phyloP scores from a whole-genome alignment of 2,888 invertebrate genomes.

The Callyntrura sp. region DNA sequence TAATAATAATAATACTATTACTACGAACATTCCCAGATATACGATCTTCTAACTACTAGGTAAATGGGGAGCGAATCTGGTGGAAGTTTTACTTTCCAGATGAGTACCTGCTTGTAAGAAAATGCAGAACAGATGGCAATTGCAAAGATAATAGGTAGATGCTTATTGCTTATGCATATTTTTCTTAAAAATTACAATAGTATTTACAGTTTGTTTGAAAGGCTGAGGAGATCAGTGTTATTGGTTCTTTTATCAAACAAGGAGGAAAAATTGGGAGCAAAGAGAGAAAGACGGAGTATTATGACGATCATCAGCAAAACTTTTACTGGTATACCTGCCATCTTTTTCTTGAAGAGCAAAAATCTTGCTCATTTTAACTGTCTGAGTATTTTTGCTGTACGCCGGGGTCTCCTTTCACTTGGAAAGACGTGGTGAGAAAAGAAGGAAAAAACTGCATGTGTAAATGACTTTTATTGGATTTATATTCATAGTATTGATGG shows the following conservation, averaged over 20 bases:
- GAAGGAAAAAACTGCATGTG: slow-evolving; percentile 62
- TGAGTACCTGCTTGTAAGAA: neutral
- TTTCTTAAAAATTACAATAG: neutral
- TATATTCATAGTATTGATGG: slow-evolving; percentile 76
- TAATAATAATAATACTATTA: neutral
- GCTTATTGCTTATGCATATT: neutral
- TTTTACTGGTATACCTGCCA: slow-evolving; percentile 71
- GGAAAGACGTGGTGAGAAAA: neutral
- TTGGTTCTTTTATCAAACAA: neutral
- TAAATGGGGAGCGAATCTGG: too few relatives aligned
- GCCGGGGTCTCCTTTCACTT: neutral
- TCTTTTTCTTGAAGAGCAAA: slow-evolving; percentile 44
- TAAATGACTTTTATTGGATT: slow-evolving; percentile 78
- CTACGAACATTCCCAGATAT: neutral
- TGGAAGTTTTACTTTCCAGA: neutral
- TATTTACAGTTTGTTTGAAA: neutral
- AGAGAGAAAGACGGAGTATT: neutral
- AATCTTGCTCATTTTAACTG: slow-evolving; percentile 19
- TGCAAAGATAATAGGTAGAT: neutral
- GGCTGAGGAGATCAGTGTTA: neutral
- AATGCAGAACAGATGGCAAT: neutral
- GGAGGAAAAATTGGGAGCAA: too few relatives aligned
- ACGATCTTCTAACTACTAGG: neutral
- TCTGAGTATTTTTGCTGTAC: slow-evolving; percentile 56
- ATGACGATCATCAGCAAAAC: slow-evolving; percentile 11